Evolutionary conservation across 2,888 invertebrate genomes (phyloP).

Genomic region (Hydrotaea cyrtoneurina): DNA sequence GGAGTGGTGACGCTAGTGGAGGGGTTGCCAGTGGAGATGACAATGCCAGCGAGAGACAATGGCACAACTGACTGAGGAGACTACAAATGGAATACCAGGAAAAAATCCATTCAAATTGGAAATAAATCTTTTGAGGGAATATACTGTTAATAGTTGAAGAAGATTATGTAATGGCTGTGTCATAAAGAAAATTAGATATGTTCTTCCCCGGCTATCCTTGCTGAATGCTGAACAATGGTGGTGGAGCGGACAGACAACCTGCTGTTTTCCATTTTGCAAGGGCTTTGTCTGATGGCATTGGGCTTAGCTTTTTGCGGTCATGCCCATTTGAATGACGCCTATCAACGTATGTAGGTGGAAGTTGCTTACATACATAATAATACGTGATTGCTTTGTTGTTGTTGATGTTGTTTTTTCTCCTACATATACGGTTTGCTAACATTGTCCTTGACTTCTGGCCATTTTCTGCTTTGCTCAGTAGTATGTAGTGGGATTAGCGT

Average conservation of each 20-base stretch:
- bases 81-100: conserved; percentile 42
- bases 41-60: conserved; percentile 27
- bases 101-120: conserved; percentile 59
- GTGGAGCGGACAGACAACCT: neutral
- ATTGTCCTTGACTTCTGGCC: too few relatives aligned
- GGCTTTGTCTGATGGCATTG: neutral
- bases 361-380: too few relatives aligned
- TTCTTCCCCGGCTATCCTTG: conserved; percentile 11
- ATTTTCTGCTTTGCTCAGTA: too few relatives aligned
- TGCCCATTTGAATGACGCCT: neutral
- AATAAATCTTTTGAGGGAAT: conserved; percentile 60
- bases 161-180: conserved; percentile 38
- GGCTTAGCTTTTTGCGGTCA: conserved; percentile 10
- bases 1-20: neutral
- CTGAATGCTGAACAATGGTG: conserved; percentile 1
- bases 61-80: conserved; percentile 10
- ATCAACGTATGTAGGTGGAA: too few relatives aligned
- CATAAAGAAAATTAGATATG: conserved; percentile 37
- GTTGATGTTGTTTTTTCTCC: too few relatives aligned
- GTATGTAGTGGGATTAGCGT: too few relatives aligned
- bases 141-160: conserved; percentile 49
- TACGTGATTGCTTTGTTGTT: too few relatives aligned
- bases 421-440: too few relatives aligned
- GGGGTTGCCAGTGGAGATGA: neutral
- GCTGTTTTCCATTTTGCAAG: neutral